Evolutionary conservation across 2,888 invertebrate species (phyloP), one percentile per base, ranked within the genome.

Genomic region (Ditula angustiorana): DNA sequence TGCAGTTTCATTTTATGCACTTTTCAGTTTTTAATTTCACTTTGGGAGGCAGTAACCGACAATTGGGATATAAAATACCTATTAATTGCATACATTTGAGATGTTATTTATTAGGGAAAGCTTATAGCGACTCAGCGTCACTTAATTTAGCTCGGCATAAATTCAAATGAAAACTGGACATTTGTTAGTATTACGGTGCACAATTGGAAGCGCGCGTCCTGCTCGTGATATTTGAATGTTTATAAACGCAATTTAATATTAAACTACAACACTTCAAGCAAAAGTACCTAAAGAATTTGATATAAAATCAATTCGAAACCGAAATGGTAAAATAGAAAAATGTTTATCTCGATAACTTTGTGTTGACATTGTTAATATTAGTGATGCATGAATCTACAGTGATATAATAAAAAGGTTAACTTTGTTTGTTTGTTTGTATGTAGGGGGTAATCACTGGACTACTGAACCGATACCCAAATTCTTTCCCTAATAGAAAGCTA

Each of bases 91-190:
- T 16, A 49, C 11, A 49, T 49, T 49, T 16, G n/a, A 28, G 10
- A 49, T 26, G 8, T 28, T 16, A 49, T 8, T 28, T 28, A 28
- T 19, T 2, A 10, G n/a, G 16, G 8, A 26, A 16, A 50, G 50
- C 30, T 26, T 23, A 35, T 35, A 53, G 53, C 23, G 10, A 35
- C 23, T 23, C 35, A 2, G 19, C 11, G 4, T 13, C 23, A 53
- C 53, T 35, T 35, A 21, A 35, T 53, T 53, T 24, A 35, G 53
- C 13, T 10, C 11, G 23, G 23, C 35, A 23, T 50, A 30, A 13
- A 53, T 35, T 35, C 35, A 53, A 21, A 53, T 53, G 53, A 53
- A 53, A 50, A 53, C 35, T 13, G 35, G 13, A 35, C 52, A 53
- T 53, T 53, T 35, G 35, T 35, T 35, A 35, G 13, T 23, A 33